Evolutionary conservation across 2,797 vertebrate species (phyloP).

Genomic region (Phaenicophaeus curvirostris): DNA sequence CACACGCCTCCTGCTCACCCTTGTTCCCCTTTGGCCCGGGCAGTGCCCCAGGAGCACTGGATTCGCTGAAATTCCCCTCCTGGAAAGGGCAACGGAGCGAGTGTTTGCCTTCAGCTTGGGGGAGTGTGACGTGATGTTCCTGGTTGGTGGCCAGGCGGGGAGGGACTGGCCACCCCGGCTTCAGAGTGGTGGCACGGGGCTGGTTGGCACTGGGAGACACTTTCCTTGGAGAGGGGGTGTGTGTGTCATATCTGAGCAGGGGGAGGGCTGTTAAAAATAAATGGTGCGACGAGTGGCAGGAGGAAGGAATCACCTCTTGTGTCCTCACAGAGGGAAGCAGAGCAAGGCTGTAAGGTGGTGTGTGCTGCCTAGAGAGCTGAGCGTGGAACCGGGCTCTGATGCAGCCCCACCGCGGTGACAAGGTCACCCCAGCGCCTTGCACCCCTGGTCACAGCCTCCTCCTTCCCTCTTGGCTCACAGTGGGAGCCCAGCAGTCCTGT

Average conservation of each 20-base stretch:
- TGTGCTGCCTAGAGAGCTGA: background rate
- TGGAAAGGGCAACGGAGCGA: background rate
- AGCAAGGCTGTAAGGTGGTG: background rate
- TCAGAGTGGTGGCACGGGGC: background rate
- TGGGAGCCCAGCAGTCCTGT: rapidly evolving
- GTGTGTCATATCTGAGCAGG: background rate
- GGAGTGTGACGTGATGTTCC: conserved; percentile 2
- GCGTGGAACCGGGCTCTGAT: background rate
- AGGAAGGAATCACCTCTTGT: conserved; percentile 49
- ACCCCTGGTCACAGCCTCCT: background rate
- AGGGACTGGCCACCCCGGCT: background rate
- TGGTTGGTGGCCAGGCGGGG: background rate
- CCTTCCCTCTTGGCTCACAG: background rate
- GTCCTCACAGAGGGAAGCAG: background rate
- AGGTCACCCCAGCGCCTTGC: background rate
- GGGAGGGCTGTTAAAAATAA: conserved; percentile 60
- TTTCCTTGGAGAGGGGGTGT: background rate
- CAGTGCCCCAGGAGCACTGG: rapidly evolving
- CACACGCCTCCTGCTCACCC: background rate
- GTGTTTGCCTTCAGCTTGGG: background rate
- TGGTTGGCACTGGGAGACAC: background rate
- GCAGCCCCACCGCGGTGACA: rapidly evolving
- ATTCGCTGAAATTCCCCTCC: background rate
- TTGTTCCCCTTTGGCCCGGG: background rate
- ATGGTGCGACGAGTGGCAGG: conserved; percentile 48